Evolutionary conservation across 1,140 invertebrate genomes (phyloP), one percentile per base, ranked within the genome.

Genomic region (Eubasilissa regina): DNA sequence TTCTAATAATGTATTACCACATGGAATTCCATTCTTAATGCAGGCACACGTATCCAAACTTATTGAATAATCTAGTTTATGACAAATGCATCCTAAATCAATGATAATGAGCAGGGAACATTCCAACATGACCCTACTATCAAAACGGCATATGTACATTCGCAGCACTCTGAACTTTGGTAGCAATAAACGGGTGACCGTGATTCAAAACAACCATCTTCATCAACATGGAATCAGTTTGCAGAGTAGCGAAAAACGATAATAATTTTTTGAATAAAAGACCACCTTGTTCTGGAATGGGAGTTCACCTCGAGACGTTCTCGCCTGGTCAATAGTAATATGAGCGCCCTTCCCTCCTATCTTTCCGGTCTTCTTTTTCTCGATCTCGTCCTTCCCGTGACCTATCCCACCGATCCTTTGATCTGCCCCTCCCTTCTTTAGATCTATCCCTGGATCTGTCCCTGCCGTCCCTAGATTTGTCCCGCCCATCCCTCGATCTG

Each of bases 351-450:
- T 44, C 74, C 19, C 73, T 75, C 44, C 78, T 68, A 15, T 80
- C 78, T 10, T 72, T 44, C 70, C 55, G 9, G 35, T 56, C 68
- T 19, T 73, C 66, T 55, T 56, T 48, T 19, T 73, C 66, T 55
- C 48, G 62, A 72, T 64, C 60, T 64, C 25, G 8, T 64, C 66
- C 25, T 60, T 79, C 68, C 35, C 58, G 78, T 12, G 53, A 70
- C 47, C 62, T 76, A 13, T 78, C 80, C 47, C 60, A 58, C n/a
- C 64, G 25, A 21, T 81, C 81, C 43, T 58, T 79, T 13, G 77
- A 79, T 45, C 78, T 60, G 13, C 68, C 60, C 13, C 73, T 43
- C 6, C 48, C 62, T 13, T 77, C 79, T 35, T 53, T 80, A 62
- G 66, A 19, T 35, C 72, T 75, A 68, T 79, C 60, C 56, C 68